These are phyloP conservation scores for Ephestia elutella DNA, from an alignment of 1,140 invertebrate species.

Conservation along the genomic window DNA sequence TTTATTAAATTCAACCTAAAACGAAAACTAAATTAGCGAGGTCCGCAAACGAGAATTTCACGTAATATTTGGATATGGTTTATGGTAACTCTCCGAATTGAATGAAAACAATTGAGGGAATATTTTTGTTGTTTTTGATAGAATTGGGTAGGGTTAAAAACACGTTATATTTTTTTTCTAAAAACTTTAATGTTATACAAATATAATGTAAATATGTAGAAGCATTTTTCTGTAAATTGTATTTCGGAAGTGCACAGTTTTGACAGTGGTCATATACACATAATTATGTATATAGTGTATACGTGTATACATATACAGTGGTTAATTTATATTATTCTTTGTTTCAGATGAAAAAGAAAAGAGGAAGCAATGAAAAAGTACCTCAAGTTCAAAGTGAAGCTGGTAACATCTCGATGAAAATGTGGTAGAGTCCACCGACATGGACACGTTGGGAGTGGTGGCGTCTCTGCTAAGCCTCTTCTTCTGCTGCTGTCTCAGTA, in stretches of 20 bases:
- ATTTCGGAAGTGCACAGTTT: no score
- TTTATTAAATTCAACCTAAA: constrained; percentile 35
- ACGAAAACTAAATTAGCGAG: constrained; percentile 20
- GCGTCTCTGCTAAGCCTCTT: constrained; percentile 54
- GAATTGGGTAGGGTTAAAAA: no score
- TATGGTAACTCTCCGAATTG: neutral
- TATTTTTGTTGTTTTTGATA: neutral
- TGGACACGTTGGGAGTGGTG: constrained; percentile 48
- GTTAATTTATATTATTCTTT: constrained; percentile 23
- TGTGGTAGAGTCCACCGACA: constrained; percentile 43
- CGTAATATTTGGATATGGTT: constrained; percentile 5
- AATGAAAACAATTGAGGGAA: no score
- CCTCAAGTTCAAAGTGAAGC: constrained; percentile 16
- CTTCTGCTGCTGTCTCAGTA: constrained; percentile 50
- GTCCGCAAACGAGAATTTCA: constrained; percentile 8
- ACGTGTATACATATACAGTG: no score
- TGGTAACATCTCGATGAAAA: constrained; percentile 30
- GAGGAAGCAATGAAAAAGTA: constrained; percentile 36
- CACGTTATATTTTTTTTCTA: no score
- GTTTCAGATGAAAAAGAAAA: constrained; percentile 42
- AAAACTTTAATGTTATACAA: no score
- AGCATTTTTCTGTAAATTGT: no score
- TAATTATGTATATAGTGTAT: no score
- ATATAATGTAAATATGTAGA: no score
- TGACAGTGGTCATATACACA: no score